Evolutionary conservation across 1,140 invertebrate species (phyloP), one percentile per base, ranked within the genome.

Genomic region (Pseudachorutes palmiensis): DNA sequence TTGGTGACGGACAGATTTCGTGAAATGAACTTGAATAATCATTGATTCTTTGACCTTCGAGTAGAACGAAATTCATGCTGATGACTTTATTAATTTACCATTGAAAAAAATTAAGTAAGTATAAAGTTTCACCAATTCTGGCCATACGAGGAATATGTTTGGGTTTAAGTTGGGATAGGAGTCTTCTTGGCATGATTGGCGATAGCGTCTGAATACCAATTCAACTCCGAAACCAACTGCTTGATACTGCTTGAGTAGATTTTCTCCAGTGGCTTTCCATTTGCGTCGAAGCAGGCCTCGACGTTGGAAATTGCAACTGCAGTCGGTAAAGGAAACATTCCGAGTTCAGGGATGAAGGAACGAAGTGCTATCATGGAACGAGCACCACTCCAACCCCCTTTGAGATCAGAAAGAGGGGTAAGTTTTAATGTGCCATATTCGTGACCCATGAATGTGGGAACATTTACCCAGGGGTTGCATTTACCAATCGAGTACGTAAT

Each of bases 401-500:
- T 19, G 48, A 14, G 74, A 68, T 41, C n/a, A 69, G 55, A 70
- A 48, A 49, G n/a, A n/a, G n/a, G n/a, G n/a, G n/a, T n/a, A n/a
- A n/a, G n/a, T n/a, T n/a, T n/a, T n/a, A n/a, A n/a, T n/a, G n/a
- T n/a, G n/a, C n/a, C n/a, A n/a, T n/a, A n/a, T n/a, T n/a, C n/a
- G n/a, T n/a, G n/a, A n/a, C n/a, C n/a, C n/a, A n/a, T n/a, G n/a
- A n/a, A n/a, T n/a, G n/a, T n/a, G n/a, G n/a, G n/a, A n/a, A n/a
- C n/a, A n/a, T n/a, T n/a, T n/a, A n/a, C n/a, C n/a, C n/a, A n/a
- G n/a, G n/a, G n/a, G n/a, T n/a, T n/a, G n/a, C n/a, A n/a, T 72
- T 74, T 71, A 80, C 80, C 81, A 58, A 75, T 63, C n/a, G 81
- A 80, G 70, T 82, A 82, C 24, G 74, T 74, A 24, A 81, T 76